Evolutionary conservation across 1,140 invertebrate genomes (phyloP), one percentile per base, ranked within the genome.

Genomic region (Calliopsis andreniformis): DNA sequence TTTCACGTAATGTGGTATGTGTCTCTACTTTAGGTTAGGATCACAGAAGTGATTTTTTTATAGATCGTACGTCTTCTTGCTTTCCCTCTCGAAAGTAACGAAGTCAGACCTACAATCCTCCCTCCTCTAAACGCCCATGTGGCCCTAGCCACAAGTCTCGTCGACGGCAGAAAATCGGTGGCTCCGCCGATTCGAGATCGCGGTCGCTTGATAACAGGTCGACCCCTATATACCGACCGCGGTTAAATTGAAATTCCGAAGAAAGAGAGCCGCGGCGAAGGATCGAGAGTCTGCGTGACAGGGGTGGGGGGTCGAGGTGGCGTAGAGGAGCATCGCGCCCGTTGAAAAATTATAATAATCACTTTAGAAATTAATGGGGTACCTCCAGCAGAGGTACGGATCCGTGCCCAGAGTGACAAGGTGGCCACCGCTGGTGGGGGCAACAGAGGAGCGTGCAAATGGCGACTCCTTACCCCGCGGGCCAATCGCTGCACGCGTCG

Each of bases 331-430:
- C 71, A 77, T 56, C 53, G 53, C 56, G 53, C 25, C 43, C 16
- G 61, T 20, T 79, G 70, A 82, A 85, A 89, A 90, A 88, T 89
- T 87, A 87, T 87, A 89, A 89, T 90, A 90, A 90, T 88, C 86
- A 86, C 85, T 89, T 89, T 88, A 86, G 80, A 89, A 89, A 90
- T 90, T 89, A 90, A 90, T 89, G 88, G 35, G 35, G 84, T 86
- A 82, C 80, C 81, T 69, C 72, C 16, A 64, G 76, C 3, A 28
- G 39, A 47, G 49, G 72, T 25, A 61, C 67, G 66, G 35, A 69
- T 66, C 58, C 58, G 71, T 64, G 67, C 49, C 63, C 45, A 30
- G 64, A 55, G 69, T 53, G 78, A 61, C 62, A 58, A 68, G 47
- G 68, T 39, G 62, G 72, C n/a, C 12, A n/a, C 8, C 4, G 79